Percentiles rank a stretch among this genome's conserved stretches.
phyloP scores from a whole-genome alignment of 2,113 vertebrate genomes.

The Burhinus oedicnemus region DNA sequence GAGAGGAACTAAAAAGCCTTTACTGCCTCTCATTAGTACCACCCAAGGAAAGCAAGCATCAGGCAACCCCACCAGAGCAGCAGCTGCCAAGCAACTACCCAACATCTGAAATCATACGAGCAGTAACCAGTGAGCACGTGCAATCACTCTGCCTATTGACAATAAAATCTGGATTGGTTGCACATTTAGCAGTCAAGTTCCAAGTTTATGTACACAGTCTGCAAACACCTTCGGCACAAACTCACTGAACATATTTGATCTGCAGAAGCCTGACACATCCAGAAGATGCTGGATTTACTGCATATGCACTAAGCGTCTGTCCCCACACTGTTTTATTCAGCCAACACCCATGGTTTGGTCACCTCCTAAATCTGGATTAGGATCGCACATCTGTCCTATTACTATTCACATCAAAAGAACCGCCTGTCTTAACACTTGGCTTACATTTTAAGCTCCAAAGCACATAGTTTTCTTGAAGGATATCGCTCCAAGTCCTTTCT shows the following conservation, averaged over 20 bases:
- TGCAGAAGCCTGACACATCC: neutral
- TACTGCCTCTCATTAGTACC: neutral
- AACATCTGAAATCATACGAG: rapidly evolving
- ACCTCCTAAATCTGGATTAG: neutral
- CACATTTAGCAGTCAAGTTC: neutral
- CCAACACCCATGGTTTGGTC: neutral
- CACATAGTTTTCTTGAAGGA: neutral
- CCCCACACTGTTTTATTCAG: neutral
- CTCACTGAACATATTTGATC: neutral
- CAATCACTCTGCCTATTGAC: neutral
- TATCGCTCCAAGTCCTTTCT: neutral
- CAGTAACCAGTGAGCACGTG: neutral
- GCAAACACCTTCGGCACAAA: neutral
- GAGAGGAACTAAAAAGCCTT: neutral
- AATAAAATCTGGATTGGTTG: neutral
- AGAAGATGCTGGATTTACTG: neutral
- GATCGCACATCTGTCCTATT: neutral
- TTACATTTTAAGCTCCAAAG: neutral
- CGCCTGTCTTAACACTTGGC: neutral
- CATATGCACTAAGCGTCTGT: neutral
- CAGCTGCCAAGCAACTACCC: neutral
- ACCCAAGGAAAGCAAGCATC: neutral
- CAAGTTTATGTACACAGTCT: neutral
- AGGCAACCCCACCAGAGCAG: neutral
- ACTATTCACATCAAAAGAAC: neutral